phyloP scores from a whole-genome alignment of 2,797 vertebrate genomes.

The Mus minutoides region DNA sequence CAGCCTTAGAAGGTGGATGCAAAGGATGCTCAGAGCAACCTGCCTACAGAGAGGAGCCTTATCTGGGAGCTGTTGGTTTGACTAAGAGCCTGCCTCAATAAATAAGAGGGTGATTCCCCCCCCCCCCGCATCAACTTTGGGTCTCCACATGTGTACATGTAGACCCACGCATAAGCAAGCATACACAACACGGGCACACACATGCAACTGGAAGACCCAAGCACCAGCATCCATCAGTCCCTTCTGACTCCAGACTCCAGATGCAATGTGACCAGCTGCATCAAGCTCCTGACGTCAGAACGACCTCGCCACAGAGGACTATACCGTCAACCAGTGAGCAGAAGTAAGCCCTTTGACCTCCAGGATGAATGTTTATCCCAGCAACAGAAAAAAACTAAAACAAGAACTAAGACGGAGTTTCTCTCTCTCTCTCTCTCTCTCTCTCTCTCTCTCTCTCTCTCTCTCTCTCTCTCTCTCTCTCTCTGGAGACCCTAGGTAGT shows the following conservation, averaged over 20 bases:
- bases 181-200: not conserved
- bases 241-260: too few species aligned
- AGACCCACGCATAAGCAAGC: not conserved
- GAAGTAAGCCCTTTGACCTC: not conserved
- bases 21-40: too few species aligned
- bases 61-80: not conserved
- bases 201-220: too few species aligned
- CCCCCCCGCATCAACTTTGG: too few species aligned
- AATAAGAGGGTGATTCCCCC: not conserved
- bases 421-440: too few species aligned
- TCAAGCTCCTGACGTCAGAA: not conserved
- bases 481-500: not conserved
- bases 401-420: not conserved
- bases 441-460: too few species aligned
- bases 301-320: too few species aligned
- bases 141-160: not conserved
- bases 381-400: not conserved
- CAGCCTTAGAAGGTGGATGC: not conserved
- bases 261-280: not conserved
- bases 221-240: not conserved
- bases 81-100: not conserved
- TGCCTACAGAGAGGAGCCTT: not conserved
- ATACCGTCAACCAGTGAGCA: too few species aligned
- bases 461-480: not conserved
- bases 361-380: not conserved